Conservation (phyloP, 1,140 invertebrate species). For the Pseudachorutes palmiensis region DNA sequence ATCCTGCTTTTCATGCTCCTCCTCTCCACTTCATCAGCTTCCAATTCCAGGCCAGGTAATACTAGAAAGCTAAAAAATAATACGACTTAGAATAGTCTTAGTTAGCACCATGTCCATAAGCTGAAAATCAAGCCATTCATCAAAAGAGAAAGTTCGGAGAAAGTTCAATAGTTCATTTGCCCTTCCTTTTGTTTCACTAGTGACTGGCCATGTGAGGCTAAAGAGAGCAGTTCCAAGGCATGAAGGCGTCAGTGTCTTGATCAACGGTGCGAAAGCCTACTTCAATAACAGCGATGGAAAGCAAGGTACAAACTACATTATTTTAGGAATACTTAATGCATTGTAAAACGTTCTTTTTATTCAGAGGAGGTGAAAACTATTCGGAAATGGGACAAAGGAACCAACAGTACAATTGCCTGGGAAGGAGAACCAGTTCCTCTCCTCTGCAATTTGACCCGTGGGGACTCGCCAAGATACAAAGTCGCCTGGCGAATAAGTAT, state of each 20-base stretch:
- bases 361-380: conserved; percentile 22
- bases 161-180: too few species aligned
- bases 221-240: background rate
- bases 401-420: background rate
- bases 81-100: too few species aligned
- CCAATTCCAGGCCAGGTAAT: background rate
- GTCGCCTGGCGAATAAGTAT: background rate
- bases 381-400: conserved; percentile 23
- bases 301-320: background rate
- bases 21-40: background rate
- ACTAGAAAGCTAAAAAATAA: too few species aligned
- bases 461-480: background rate
- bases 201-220: too few species aligned
- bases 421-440: background rate
- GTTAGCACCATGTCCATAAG: too few species aligned
- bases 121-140: too few species aligned
- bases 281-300: background rate
- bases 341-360: conserved; percentile 3
- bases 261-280: background rate
- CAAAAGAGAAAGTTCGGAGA: too few species aligned
- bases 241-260: background rate
- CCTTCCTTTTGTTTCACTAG: too few species aligned
- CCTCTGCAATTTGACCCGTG: conserved; percentile 21
- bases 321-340: background rate
- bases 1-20: background rate